Conservation (phyloP, 2,113 vertebrate genomes). For the Neotragus moschatus region DNA sequence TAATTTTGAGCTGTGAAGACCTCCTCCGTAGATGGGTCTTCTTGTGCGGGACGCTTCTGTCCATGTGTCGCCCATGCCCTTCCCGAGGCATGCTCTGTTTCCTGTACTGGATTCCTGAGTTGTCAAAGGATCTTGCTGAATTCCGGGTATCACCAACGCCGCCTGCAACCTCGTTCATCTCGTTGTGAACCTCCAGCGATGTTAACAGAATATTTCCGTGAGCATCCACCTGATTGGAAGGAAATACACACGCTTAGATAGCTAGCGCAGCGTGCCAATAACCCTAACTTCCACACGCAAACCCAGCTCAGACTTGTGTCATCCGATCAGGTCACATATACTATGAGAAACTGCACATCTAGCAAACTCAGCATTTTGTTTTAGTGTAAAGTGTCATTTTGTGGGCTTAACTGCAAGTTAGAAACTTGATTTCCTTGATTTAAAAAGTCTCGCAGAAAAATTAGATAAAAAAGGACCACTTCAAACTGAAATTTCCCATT, state of each 20-base stretch:
- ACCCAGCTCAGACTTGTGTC: accelerated
- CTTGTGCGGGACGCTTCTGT: slow-evolving; percentile 86
- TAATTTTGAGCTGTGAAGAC: slow-evolving; percentile 96
- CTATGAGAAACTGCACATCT: accelerated
- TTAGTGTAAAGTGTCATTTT: background rate
- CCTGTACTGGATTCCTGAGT: slow-evolving; percentile 94
- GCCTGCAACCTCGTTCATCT: slow-evolving; percentile 92
- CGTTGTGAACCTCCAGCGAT: slow-evolving; percentile 96
- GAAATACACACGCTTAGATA: background rate
- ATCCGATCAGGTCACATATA: background rate
- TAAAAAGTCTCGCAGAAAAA: background rate
- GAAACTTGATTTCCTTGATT: background rate
- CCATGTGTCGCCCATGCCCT: slow-evolving; percentile 83
- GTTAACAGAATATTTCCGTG: slow-evolving; percentile 96
- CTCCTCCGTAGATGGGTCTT: slow-evolving; percentile 91
- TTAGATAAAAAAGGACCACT: background rate
- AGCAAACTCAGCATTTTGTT: background rate
- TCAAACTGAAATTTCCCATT: background rate
- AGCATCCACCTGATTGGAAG: slow-evolving; percentile 88
- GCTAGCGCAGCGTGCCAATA: too few relatives aligned
- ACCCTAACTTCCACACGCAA: background rate
- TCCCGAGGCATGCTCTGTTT: slow-evolving; percentile 86
- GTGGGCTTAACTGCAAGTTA: background rate
- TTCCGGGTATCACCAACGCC: slow-evolving; percentile 87
- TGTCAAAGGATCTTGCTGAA: slow-evolving; percentile 93